A percentile compares a stretch with the other conserved stretches of the same genome.
Conservation (phyloP, 2,888 invertebrate genomes). For the Steinernema carpocapsae region DNA sequence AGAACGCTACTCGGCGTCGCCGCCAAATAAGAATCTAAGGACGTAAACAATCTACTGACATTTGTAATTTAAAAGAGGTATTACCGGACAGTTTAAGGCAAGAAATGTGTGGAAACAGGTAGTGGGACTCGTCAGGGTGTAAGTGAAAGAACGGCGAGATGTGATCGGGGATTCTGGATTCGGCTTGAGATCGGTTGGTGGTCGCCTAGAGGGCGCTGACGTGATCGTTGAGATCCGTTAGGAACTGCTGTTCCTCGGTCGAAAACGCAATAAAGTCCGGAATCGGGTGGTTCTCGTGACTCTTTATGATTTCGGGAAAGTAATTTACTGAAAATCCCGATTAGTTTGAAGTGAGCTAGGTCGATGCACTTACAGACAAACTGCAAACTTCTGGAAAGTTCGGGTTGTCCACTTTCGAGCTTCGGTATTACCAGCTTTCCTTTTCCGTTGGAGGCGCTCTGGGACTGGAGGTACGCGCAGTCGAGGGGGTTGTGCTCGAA, state of each 20-base stretch:
- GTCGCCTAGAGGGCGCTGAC: slow-evolving; percentile 16
- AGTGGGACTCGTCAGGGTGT: neutral
- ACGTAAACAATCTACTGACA: slow-evolving; percentile 28
- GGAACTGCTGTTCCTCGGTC: slow-evolving; percentile 19
- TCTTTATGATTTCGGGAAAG: slow-evolving; percentile 14
- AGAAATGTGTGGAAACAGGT: neutral
- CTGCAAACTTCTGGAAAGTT: slow-evolving; percentile 21
- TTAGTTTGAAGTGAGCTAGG: neutral
- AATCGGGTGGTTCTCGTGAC: slow-evolving; percentile 21
- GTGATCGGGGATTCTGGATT: neutral
- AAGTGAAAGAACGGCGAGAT: slow-evolving; percentile 31
- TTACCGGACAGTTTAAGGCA: slow-evolving; percentile 22
- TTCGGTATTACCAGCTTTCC: slow-evolving; percentile 1
- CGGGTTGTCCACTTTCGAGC: slow-evolving; percentile 1
- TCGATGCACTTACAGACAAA: slow-evolving; percentile 16
- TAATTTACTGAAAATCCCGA: neutral
- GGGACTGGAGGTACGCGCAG: slow-evolving; percentile 22
- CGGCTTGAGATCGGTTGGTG: slow-evolving; percentile 13
- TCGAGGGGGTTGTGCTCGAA: slow-evolving; percentile 23
- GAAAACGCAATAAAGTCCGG: slow-evolving; percentile 13
- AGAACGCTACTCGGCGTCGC: neutral
- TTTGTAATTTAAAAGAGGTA: slow-evolving; percentile 5
- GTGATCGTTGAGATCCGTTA: slow-evolving; percentile 28
- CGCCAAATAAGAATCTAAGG: slow-evolving; percentile 8
- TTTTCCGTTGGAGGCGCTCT: neutral